These are phyloP conservation scores for Apeltes quadracus DNA, from an alignment of 2,113 vertebrate species.

Conservation along the genomic window DNA sequence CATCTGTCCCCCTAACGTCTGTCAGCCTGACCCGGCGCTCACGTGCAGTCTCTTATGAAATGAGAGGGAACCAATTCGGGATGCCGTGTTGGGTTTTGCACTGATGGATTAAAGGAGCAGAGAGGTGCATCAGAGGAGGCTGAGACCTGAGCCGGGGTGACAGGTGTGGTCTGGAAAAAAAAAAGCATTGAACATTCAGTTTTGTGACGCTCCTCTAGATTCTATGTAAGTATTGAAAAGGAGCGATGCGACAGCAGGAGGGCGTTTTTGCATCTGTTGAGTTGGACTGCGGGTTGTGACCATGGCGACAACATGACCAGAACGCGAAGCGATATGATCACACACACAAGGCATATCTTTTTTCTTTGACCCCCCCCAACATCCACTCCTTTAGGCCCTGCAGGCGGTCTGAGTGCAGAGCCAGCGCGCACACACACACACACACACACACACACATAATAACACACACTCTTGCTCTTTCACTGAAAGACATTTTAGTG, in stretches of 20 bases:
- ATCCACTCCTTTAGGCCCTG: slow-evolving; percentile 6
- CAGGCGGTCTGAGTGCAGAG: background rate
- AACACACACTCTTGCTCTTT: slow-evolving; percentile 1
- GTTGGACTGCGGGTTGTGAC: background rate
- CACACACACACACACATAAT: background rate
- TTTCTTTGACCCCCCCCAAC: background rate
- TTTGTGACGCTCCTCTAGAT: background rate
- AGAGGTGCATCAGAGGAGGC: background rate
- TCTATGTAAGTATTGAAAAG: background rate
- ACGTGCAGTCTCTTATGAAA: background rate
- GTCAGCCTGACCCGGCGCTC: background rate
- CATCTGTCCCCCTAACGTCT: background rate
- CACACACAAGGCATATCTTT: background rate
- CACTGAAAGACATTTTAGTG: slow-evolving; percentile 5
- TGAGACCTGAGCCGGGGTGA: background rate
- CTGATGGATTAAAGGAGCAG: background rate
- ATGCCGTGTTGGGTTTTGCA: background rate
- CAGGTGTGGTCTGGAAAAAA: background rate
- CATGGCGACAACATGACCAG: background rate
- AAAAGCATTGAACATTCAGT: background rate
- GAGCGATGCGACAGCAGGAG: background rate
- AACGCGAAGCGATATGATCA: slow-evolving; percentile 19
- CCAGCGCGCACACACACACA: background rate
- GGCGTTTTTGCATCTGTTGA: slow-evolving; percentile 26
- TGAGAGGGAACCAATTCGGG: background rate